Percentiles rank a stretch among this genome's conserved stretches.
Conservation (phyloP, 92 coral and sea anemone species). For the Phenganax marumi region DNA sequence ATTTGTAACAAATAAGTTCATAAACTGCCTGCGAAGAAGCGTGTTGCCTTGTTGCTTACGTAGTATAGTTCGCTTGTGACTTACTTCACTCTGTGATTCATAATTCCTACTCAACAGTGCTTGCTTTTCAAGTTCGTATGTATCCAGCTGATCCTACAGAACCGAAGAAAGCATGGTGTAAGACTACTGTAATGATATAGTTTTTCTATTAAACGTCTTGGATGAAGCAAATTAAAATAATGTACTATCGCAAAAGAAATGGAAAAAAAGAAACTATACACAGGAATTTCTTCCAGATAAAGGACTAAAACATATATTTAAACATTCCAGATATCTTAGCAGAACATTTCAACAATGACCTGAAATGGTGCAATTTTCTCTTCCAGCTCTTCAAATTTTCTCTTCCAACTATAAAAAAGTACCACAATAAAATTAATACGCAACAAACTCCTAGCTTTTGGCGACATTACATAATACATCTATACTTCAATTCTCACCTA, state of each 20-base stretch:
- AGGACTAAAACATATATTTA: no score
- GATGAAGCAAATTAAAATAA: no score
- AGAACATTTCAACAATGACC: conserved; percentile 45
- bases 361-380: conserved; percentile 86
- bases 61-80: neutral
- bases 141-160: conserved; percentile 87
- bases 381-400: conserved; percentile 70
- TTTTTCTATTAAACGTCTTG: no score
- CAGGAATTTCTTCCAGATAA: no score
- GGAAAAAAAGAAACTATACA: no score
- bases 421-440: neutral
- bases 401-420: conserved; percentile 70
- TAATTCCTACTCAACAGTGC: conserved; percentile 76
- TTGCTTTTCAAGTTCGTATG: conserved; percentile 80
- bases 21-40: neutral
- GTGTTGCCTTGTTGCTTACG: neutral
- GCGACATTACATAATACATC: neutral
- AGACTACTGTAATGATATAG: neutral
- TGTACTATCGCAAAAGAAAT: no score
- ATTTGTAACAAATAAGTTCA: neutral
- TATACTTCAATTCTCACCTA: conserved; percentile 13
- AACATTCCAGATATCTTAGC: no score
- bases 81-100: conserved; percentile 85
- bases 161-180: neutral
- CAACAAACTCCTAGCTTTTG: neutral